These are phyloP conservation scores for Pyrrhosoma nymphula DNA, from an alignment of 2,888 invertebrate genomes.

Conservation along the genomic window DNA sequence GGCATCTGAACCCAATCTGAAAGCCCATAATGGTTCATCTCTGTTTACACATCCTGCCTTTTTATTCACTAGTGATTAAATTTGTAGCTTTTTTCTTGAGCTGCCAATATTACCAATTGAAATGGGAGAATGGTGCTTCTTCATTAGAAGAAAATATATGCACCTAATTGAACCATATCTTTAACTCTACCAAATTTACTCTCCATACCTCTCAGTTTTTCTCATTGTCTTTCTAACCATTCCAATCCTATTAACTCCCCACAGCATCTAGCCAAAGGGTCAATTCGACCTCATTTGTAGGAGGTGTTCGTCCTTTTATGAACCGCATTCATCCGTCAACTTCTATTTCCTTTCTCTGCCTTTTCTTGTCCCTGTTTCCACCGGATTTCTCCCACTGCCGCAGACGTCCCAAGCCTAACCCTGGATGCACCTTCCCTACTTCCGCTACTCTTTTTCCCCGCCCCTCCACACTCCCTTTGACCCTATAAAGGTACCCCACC, in stretches of 20 bases:
- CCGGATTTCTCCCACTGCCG: not conserved
- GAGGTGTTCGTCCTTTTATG: not conserved
- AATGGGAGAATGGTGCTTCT: no score
- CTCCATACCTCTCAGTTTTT: not conserved
- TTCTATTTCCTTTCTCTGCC: not conserved
- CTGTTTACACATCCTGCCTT: no score
- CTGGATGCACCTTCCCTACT: not conserved
- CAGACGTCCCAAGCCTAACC: not conserved
- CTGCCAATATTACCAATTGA: no score
- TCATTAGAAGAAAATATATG: no score
- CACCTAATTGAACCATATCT: no score
- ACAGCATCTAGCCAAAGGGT: not conserved
- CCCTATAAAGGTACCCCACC: not conserved
- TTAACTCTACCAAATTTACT: not conserved
- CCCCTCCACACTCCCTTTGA: not conserved
- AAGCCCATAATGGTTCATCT: no score
- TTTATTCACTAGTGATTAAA: no score
- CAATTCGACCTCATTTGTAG: not conserved
- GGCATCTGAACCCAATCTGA: no score
- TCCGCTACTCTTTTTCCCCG: not conserved
- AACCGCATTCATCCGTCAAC: not conserved
- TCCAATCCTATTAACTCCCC: not conserved
- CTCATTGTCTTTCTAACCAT: not conserved
- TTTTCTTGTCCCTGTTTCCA: not conserved
- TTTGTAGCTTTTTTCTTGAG: no score